Evolutionary conservation across 2,113 vertebrate genomes (phyloP).

Genomic region (Poecile atricapillus): DNA sequence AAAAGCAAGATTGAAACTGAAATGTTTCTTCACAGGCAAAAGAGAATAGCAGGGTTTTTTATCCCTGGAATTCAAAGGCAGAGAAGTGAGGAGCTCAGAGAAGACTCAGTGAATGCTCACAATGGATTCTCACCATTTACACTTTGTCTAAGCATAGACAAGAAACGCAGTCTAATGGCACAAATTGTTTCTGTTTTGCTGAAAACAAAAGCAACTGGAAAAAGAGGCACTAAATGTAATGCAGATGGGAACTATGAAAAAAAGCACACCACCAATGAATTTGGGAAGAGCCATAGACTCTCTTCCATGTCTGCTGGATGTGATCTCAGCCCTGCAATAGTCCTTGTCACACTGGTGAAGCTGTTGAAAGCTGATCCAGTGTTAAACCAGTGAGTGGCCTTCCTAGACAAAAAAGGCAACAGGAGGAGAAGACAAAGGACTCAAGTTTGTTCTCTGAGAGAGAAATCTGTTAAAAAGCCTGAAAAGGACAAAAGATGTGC

Average conservation of each 20-base stretch:
- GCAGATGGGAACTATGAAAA: neutral
- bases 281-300: neutral
- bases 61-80: neutral
- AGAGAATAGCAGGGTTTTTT: neutral
- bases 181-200: neutral
- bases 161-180: neutral
- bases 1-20: neutral
- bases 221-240: slow-evolving; percentile 9
- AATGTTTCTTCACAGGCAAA: neutral
- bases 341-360: neutral
- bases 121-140: neutral
- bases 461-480: neutral
- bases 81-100: neutral
- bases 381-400: neutral
- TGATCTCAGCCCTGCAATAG: neutral
- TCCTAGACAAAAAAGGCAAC: neutral
- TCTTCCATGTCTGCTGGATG: neutral
- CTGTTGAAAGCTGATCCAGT: neutral
- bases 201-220: neutral
- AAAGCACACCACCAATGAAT: neutral
- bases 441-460: neutral
- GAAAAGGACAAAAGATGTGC: neutral
- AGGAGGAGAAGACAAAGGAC: neutral
- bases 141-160: neutral
- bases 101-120: neutral